Evolutionary conservation across 2,888 invertebrate genomes (phyloP), one percentile per base, ranked within the genome.

Genomic region (Scelioninae gen. 2): DNA sequence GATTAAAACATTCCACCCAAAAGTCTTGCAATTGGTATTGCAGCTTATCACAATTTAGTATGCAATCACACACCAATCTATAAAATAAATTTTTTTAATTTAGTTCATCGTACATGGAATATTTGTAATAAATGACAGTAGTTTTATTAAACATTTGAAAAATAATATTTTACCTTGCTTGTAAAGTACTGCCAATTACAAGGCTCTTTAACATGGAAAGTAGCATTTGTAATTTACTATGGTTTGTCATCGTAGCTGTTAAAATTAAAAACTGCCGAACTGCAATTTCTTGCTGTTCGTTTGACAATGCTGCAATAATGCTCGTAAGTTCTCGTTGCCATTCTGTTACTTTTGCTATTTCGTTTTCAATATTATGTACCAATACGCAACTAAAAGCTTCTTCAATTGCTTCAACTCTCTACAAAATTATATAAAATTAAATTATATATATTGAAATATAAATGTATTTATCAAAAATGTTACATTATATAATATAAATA

Each of bases 381-480:
- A 96, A 89, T 79, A 94, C 95, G 79, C 94, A 94, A 83, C 94
- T 94, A 82, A 97, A 96, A 0, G 95, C 95, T 86, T 96, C 95
- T 82, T 96, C 96, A 28, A 95, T 93, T 0, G 92, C 90, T 82
- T 95, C 94, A 5, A 95, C 93, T 85, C 91, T 91, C 94, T 94
- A 9, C 18, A 64, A 11, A 33, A 45, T 31, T 10, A 22, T 22
- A 5, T 4, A 22, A 37, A 2, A 25, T 11, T 13, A 15, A 11
- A 11, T 9, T 50, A 18, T 39, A 1, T 28, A 33, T 5, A 4
- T 37, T 6, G 15, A 15, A 46, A 16, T 16, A 48, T 16, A 13
- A 9, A 9, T 37, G 2, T 4, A n/a, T n/a, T n/a, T n/a, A 37
- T 37, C 5, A 11, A 37, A 4, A 13, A n/a, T 11, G 5, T 4